Percentiles rank a stretch among this genome's conserved stretches.
These are phyloP conservation scores for Ectobius pallidus DNA, from an alignment of 2,888 invertebrate genomes.

Conservation along the genomic window DNA sequence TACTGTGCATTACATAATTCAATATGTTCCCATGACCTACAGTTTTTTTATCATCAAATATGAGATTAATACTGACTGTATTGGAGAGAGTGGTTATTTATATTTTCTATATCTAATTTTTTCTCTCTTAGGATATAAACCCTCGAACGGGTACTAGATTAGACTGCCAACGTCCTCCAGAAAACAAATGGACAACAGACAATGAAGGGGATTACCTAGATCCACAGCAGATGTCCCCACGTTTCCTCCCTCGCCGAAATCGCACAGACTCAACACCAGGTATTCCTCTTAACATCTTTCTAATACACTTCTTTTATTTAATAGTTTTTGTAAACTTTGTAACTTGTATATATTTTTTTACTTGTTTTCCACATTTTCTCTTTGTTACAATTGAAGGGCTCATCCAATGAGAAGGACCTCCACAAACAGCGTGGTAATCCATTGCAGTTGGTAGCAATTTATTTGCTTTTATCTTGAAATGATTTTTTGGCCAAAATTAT, in stretches of 20 bases:
- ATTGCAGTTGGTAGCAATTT: too few species aligned
- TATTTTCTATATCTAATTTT: too few species aligned
- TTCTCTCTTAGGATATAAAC: constrained; percentile 54
- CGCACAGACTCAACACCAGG: constrained; percentile 45
- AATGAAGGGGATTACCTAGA: constrained; percentile 49
- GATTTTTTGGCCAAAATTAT: too few species aligned
- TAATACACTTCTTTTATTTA: background rate
- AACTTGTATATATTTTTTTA: constrained; percentile 6
- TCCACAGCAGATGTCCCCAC: constrained; percentile 56
- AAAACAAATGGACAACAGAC: constrained; percentile 56
- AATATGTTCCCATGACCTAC: too few species aligned
- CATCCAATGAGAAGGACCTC: too few species aligned
- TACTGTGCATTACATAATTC: too few species aligned
- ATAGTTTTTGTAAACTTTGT: background rate
- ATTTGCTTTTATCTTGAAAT: too few species aligned
- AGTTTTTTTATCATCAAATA: too few species aligned
- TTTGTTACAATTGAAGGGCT: too few species aligned
- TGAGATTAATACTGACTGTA: too few species aligned
- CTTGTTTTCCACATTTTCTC: background rate
- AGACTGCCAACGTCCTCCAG: constrained; percentile 62
- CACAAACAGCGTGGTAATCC: too few species aligned
- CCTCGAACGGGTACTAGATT: constrained; percentile 68
- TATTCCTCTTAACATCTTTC: constrained; percentile 19
- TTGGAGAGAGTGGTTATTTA: too few species aligned
- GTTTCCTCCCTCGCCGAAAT: constrained; percentile 52